Base-by-base conservation (phyloP, 1,140 invertebrate genomes). In the Sarcophaga peregrina region DNA sequence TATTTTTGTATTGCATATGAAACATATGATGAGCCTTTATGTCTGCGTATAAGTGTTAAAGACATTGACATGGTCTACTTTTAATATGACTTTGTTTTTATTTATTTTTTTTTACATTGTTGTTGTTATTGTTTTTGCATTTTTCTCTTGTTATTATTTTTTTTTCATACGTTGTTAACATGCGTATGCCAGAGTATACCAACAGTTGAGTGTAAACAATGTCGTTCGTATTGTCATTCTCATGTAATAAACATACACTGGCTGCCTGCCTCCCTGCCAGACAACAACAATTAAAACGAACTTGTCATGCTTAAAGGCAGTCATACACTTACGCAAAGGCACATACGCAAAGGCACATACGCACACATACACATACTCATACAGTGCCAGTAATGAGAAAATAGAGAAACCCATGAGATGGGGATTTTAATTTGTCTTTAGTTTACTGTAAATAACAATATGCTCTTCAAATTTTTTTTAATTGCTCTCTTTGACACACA, bases 41-140 rank as follows among this genome's bases (percentile, higher is more conserved):
- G n/a, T 68, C n/a, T 68, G 62, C 0, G 62, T 68, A 68, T 68
- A n/a, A 68, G 62, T 68, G 62, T 25, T 68, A 68, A 68, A 68
- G 62, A 68, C 62, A 68, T 68, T 68, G 62, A 68, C 62, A 25
- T 68, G 62, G 62, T 20, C 62, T 68, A 68, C 20, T 68, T 68
- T 25, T 25, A 9, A 20, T 68, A 20, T 68, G 10, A 25, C 62
- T 68, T 8, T 68, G 17, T 25, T 68, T 17, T 68, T 9, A 9
- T 25, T 17, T 7, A 20, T 68, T 6, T 58, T 58, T n/a, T 58
- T 58, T 58, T 13, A 15, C 15, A n/a, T 58, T 58, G 54, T 58
- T n/a, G 54, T 58, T n/a, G 54, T 58, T n/a, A 15, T 13, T 58
- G 54, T 58, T 58, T 3, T 11, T 58, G n/a, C n/a, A n/a, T 13